Conservation (phyloP, 1,140 invertebrate genomes). For the Scylla paramamosain region DNA sequence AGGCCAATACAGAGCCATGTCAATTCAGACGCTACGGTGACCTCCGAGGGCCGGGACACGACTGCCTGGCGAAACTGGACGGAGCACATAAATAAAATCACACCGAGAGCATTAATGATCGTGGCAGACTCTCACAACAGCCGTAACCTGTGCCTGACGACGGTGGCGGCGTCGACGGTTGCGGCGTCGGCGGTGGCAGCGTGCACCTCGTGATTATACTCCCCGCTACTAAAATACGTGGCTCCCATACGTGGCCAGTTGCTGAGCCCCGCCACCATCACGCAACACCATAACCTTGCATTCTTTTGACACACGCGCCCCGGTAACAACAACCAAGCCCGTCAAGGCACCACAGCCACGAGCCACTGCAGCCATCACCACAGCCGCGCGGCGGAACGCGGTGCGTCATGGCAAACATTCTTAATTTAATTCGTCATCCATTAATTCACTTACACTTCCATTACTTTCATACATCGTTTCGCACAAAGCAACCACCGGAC, state of each 20-base stretch:
- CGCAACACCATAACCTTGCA: neutral
- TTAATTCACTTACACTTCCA: neutral
- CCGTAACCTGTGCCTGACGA: neutral
- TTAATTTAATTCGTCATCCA: neutral
- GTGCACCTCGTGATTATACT: neutral
- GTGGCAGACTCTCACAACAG: neutral
- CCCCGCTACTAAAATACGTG: neutral
- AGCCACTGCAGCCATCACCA: neutral
- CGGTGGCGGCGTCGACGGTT: too few species aligned
- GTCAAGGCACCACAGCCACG: neutral
- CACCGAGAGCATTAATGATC: neutral
- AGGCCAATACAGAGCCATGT: neutral
- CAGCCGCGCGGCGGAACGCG: neutral
- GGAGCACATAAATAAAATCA: neutral
- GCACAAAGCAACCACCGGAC: neutral
- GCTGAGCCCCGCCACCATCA: neutral
- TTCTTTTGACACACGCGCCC: neutral
- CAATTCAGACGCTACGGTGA: neutral
- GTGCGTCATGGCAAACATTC: neutral
- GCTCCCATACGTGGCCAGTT: neutral
- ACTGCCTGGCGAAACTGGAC: neutral
- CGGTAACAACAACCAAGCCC: neutral
- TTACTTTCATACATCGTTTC: conserved; percentile 9
- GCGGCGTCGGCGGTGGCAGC: too few species aligned
- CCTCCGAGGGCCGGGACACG: neutral